Evolutionary conservation across 2,113 vertebrate genomes (phyloP).

Genomic region (Brachyistius frenatus): DNA sequence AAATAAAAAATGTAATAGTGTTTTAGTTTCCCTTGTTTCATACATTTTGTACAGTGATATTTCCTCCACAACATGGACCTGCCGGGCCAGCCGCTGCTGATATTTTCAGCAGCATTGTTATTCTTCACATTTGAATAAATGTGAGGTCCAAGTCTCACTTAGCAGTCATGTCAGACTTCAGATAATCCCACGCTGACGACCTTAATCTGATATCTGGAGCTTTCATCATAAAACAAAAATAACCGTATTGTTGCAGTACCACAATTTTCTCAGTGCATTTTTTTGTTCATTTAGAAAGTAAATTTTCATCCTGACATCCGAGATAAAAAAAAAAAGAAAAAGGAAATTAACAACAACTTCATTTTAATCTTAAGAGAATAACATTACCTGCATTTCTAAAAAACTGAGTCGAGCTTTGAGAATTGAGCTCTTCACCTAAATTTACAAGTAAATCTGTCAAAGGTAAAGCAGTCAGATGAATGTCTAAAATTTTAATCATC

Average conservation of each 20-base stretch:
- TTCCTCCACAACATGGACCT: background rate
- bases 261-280: background rate
- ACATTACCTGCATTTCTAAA: background rate
- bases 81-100: background rate
- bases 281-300: background rate
- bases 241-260: background rate
- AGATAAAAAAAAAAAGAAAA: background rate
- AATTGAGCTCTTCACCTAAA: conserved; percentile 6
- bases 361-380: conserved; percentile 10
- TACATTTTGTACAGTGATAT: background rate
- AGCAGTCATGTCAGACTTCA: background rate
- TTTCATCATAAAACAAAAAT: background rate
- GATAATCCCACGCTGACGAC: background rate
- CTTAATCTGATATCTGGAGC: background rate
- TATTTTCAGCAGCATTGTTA: background rate
- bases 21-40: background rate
- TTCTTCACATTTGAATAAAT: conserved; percentile 14
- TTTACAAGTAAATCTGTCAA: background rate
- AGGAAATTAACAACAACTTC: background rate
- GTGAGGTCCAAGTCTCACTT: background rate
- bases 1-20: background rate
- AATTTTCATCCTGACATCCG: background rate
- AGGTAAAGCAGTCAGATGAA: background rate
- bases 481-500: background rate
- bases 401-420: background rate